Percentiles rank a stretch among this genome's conserved stretches.
Evolutionary conservation across 2,888 invertebrate genomes (phyloP).

Genomic region (Tromatobia lineatoria): DNA sequence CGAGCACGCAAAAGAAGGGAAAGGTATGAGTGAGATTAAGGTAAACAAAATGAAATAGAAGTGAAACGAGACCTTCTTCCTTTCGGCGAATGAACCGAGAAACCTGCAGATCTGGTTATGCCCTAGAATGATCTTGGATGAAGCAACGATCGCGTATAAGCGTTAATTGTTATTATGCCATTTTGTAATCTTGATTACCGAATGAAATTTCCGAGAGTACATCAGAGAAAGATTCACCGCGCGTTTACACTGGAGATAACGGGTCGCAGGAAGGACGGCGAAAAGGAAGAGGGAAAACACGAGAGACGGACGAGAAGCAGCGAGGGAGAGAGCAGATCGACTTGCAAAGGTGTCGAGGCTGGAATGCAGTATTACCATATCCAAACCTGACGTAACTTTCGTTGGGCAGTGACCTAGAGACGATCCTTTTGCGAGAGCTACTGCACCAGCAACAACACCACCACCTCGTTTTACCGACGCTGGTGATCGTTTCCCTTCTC

Average conservation of each 20-base stretch:
- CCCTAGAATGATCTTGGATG: conserved; percentile 64
- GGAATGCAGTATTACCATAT: conserved; percentile 83
- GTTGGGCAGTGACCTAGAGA: conserved; percentile 83
- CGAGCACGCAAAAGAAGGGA: conserved; percentile 44
- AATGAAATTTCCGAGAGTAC: conserved; percentile 65
- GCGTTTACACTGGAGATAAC: conserved; percentile 63
- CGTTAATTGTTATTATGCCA: conserved; percentile 62
- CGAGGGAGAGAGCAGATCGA: conserved; percentile 65
- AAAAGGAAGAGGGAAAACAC: conserved; percentile 37
- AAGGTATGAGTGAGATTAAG: conserved; percentile 44
- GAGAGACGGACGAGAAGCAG: conserved; percentile 42
- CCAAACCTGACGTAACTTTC: conserved; percentile 82
- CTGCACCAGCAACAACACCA: conserved; percentile 32
- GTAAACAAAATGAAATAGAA: conserved; percentile 35
- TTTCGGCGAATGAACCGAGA: conserved; percentile 32
- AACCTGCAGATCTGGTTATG: conserved; percentile 20
- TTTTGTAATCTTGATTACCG: conserved; percentile 64
- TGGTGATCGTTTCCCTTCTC: conserved; percentile 47
- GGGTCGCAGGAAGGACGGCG: conserved; percentile 69
- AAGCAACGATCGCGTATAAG: conserved; percentile 68
- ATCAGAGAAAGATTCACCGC: conserved; percentile 57
- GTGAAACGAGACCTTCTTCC: conserved; percentile 21
- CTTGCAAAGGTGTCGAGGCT: conserved; percentile 75
- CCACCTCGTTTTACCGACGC: conserved; percentile 48
- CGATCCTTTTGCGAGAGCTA: conserved; percentile 77